Percentiles rank a stretch among this genome's conserved stretches.
Conservation (phyloP, 2,113 vertebrate genomes). For the Petaurus breviceps region DNA sequence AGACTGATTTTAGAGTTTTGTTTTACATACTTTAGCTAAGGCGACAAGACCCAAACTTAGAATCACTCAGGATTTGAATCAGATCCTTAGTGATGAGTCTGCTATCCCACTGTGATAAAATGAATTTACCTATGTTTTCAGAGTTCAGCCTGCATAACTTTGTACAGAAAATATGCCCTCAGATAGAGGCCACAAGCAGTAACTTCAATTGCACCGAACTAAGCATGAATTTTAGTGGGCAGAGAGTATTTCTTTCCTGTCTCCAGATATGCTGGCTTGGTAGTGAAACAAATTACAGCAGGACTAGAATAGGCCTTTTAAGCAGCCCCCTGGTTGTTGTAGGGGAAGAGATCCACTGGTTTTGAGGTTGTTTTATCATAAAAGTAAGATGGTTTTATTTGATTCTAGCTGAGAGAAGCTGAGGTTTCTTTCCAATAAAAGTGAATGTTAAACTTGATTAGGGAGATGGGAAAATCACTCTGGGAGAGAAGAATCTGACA, state of each 20-base stretch:
- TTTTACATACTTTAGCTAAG: not conserved
- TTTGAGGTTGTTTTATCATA: not conserved
- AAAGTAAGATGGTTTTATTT: constrained; percentile 28
- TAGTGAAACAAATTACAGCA: not conserved
- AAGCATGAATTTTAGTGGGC: not conserved
- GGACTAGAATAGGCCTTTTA: not conserved
- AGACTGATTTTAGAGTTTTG: not conserved
- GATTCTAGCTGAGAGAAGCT: constrained; percentile 28
- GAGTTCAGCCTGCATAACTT: not conserved
- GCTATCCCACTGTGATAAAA: not conserved
- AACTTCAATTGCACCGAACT: not conserved
- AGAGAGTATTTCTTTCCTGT: not conserved
- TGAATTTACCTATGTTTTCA: not conserved
- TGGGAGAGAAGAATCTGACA: constrained; percentile 21
- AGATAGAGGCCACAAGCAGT: not conserved
- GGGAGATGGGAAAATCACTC: constrained; percentile 41
- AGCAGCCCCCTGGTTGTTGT: not conserved
- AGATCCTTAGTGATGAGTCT: not conserved
- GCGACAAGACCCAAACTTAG: not conserved
- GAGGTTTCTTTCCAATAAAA: constrained; percentile 45
- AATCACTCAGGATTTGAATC: constrained; percentile 25
- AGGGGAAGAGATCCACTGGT: not conserved
- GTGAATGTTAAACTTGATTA: constrained; percentile 52
- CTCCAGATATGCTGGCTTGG: not conserved
- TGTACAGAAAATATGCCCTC: not conserved